Evolutionary conservation across 2,888 invertebrate species (phyloP).

Genomic region (Empis livida): DNA sequence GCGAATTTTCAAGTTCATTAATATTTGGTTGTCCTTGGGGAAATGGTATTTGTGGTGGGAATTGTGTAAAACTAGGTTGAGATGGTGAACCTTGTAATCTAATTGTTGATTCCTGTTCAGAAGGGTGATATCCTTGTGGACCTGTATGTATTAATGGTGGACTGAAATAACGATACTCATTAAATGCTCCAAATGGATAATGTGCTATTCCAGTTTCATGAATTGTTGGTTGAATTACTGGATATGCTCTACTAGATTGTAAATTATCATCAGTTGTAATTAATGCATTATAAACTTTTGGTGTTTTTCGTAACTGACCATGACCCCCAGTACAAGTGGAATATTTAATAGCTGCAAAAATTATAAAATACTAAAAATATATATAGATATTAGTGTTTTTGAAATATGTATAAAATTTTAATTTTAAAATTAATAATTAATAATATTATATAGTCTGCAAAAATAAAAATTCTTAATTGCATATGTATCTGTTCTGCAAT

Average conservation of each 20-base stretch:
- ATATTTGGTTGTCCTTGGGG: neutral
- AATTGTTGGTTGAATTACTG: slow-evolving; percentile 58
- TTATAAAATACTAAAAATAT: neutral
- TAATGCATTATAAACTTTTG: slow-evolving; percentile 67
- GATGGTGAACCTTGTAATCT: neutral
- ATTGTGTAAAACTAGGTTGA: neutral
- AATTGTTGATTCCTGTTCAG: no score
- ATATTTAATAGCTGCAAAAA: neutral
- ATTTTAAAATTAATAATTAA: no score
- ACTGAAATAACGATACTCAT: slow-evolving; percentile 27
- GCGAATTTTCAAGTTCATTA: neutral
- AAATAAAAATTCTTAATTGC: no score
- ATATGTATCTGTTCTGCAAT: no score
- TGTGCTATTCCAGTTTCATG: slow-evolving; percentile 45
- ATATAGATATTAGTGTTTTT: no score
- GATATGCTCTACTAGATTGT: slow-evolving; percentile 60
- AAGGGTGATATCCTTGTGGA: neutral
- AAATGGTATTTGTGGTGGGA: neutral
- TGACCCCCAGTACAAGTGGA: neutral
- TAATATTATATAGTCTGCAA: no score
- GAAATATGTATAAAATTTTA: no score
- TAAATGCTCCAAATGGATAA: slow-evolving; percentile 29
- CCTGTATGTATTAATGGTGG: slow-evolving; percentile 26
- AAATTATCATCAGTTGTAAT: slow-evolving; percentile 66
- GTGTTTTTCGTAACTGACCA: slow-evolving; percentile 38